A percentile compares a stretch with the other conserved stretches of the same genome.
Evolutionary conservation across 1,140 invertebrate species (phyloP).

Genomic region (Neocloeon triangulifer): DNA sequence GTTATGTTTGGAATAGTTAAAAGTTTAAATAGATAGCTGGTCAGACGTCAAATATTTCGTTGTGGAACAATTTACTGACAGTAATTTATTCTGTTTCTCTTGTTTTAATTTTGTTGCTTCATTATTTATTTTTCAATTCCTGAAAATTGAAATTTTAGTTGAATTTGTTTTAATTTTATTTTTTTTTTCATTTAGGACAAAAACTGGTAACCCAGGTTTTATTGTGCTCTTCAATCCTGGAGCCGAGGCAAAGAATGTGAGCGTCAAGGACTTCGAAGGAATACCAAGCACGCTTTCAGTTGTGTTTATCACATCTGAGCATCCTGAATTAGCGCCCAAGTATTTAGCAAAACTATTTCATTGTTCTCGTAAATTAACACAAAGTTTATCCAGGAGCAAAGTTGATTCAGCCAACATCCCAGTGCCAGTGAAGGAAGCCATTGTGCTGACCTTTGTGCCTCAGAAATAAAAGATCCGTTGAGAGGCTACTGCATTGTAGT

Average conservation of each 20-base stretch:
- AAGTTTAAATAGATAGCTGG: no score
- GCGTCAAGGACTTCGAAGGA: constrained; percentile 20
- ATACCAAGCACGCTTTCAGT: constrained; percentile 30
- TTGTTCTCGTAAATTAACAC: constrained; percentile 6
- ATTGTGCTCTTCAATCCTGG: constrained; percentile 37
- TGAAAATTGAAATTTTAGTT: constrained; percentile 8
- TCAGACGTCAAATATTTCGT: no score
- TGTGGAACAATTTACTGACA: no score
- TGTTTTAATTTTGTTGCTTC: no score
- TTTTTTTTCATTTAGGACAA: no score
- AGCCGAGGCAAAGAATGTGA: constrained; percentile 17
- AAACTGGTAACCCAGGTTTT: constrained; percentile 41
- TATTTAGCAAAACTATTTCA: no score
- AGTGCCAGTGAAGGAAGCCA: constrained; percentile 15
- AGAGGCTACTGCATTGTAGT: no score
- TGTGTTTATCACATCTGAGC: constrained; percentile 25
- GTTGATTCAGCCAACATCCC: constrained; percentile 13
- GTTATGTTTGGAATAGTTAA: no score
- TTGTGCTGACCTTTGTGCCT: constrained; percentile 16
- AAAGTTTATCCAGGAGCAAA: constrained; percentile 13
- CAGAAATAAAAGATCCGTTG: no score
- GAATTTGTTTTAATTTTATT: no score
- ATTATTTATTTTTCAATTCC: no score
- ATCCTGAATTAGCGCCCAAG: constrained; percentile 15
- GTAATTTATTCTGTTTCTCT: no score